Conservation (phyloP, 2,888 invertebrate species). For the Antitype chi region DNA sequence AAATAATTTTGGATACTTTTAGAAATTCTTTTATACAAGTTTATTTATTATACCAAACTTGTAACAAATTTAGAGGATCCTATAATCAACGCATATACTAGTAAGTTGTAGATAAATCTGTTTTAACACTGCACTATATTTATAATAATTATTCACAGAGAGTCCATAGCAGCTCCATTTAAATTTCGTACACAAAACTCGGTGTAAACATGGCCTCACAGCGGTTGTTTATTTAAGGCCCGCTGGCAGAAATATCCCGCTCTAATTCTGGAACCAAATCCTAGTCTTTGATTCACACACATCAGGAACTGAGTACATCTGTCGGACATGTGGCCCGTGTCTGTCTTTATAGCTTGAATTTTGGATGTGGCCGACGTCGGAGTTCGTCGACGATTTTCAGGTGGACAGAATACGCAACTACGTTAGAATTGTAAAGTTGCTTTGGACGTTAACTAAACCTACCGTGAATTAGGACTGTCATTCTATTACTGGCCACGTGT, state of each 20-base stretch:
- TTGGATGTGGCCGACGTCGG: slow-evolving; percentile 80
- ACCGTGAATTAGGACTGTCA: slow-evolving; percentile 72
- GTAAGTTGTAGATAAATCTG: slow-evolving; percentile 1
- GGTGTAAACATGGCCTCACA: slow-evolving; percentile 69
- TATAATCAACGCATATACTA: not conserved
- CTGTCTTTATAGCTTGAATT: slow-evolving; percentile 84
- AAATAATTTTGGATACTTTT: not conserved
- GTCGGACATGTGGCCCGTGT: slow-evolving; percentile 78
- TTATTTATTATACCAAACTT: not conserved
- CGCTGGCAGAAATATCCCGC: slow-evolving; percentile 71
- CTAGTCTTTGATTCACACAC: slow-evolving; percentile 77
- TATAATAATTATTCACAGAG: slow-evolving; percentile 62
- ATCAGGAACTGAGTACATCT: slow-evolving; percentile 73
- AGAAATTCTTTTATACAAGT: not conserved
- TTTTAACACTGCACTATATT: slow-evolving; percentile 43
- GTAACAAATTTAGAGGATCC: not conserved
- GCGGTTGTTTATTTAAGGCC: slow-evolving; percentile 76
- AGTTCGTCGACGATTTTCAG: slow-evolving; percentile 80
- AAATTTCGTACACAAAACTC: slow-evolving; percentile 73
- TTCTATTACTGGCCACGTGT: slow-evolving; percentile 70
- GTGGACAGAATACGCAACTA: slow-evolving; percentile 82
- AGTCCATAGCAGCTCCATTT: slow-evolving; percentile 69
- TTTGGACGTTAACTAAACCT: slow-evolving; percentile 72
- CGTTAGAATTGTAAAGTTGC: slow-evolving; percentile 79
- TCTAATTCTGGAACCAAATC: slow-evolving; percentile 77